phyloP scores from a whole-genome alignment of 2,888 invertebrate genomes.

The Cheilosia variabilis region DNA sequence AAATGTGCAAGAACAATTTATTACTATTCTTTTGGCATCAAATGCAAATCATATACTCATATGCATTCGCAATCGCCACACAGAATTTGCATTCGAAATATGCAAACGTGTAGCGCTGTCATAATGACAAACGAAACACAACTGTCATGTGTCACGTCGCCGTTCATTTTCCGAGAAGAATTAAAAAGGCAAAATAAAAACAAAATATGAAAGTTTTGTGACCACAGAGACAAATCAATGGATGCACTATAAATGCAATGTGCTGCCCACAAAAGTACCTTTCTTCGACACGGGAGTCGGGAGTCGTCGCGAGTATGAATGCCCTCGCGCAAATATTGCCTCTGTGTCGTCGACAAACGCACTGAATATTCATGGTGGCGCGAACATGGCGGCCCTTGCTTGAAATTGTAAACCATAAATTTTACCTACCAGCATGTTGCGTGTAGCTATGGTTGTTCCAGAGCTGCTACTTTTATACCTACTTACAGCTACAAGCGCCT shows the following conservation, averaged over 20 bases:
- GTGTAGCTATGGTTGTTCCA: not conserved
- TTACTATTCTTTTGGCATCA: constrained; percentile 45
- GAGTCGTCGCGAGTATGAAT: constrained; percentile 1
- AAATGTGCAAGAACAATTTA: constrained; percentile 35
- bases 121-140: constrained; percentile 65
- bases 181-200: constrained; percentile 5
- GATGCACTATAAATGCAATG: constrained; percentile 58
- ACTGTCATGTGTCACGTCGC: constrained; percentile 69
- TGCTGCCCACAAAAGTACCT: constrained; percentile 59
- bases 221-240: constrained; percentile 45
- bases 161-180: constrained; percentile 21
- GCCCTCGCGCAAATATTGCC: constrained; percentile 35
- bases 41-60: constrained; percentile 35
- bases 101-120: constrained; percentile 71
- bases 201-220: constrained; percentile 7
- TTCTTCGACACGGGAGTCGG: constrained; percentile 43
- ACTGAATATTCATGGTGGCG: constrained; percentile 73
- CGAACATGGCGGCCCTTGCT: constrained; percentile 64
- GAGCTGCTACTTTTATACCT: constrained; percentile 2
- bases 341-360: constrained; percentile 1
- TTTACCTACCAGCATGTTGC: constrained; percentile 13
- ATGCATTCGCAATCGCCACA: constrained; percentile 46
- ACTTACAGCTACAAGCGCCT: constrained; percentile 29
- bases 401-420: constrained; percentile 62
- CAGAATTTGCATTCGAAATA: constrained; percentile 66